A percentile compares a stretch with the other conserved stretches of the same genome.
phyloP scores from a whole-genome alignment of 2,888 invertebrate genomes.

The Lampropteryx suffumata region DNA sequence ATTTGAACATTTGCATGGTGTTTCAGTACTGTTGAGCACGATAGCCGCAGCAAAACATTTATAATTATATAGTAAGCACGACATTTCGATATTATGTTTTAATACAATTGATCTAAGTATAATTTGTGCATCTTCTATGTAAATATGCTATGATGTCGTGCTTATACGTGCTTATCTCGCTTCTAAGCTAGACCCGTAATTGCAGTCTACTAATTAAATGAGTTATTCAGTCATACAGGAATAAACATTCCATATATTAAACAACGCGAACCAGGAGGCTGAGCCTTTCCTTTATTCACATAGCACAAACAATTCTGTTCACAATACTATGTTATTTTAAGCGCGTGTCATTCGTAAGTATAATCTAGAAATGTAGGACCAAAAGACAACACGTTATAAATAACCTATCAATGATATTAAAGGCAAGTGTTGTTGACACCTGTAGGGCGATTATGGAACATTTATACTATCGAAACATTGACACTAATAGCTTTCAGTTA shows the following conservation, averaged over 20 bases:
- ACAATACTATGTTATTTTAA: conserved; percentile 29
- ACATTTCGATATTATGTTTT: conserved; percentile 19
- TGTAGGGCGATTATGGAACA: no score
- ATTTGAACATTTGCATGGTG: conserved; percentile 35
- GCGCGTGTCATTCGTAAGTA: conserved; percentile 29
- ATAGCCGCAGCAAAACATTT: conserved; percentile 27
- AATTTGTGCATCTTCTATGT: conserved; percentile 18
- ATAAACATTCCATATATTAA: conserved; percentile 26
- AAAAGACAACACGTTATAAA: conserved; percentile 35
- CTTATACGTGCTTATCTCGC: conserved; percentile 36
- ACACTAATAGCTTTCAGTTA: no score
- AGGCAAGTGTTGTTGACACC: conserved; percentile 39
- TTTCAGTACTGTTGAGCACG: conserved; percentile 34
- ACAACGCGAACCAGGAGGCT: conserved; percentile 19
- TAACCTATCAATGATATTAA: conserved; percentile 37
- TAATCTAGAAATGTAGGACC: conserved; percentile 30
- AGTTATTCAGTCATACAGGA: conserved; percentile 33
- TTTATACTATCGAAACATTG: no score
- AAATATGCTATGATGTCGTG: conserved; percentile 26
- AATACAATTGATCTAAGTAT: conserved; percentile 30
- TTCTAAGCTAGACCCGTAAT: conserved; percentile 51
- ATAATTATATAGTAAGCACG: conserved; percentile 27
- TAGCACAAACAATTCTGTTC: conserved; percentile 31
- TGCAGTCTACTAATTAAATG: conserved; percentile 40
- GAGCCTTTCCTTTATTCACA: conserved; percentile 17